phyloP scores from a whole-genome alignment of 2,113 vertebrate species.

The Chascanopsetta lugubris region DNA sequence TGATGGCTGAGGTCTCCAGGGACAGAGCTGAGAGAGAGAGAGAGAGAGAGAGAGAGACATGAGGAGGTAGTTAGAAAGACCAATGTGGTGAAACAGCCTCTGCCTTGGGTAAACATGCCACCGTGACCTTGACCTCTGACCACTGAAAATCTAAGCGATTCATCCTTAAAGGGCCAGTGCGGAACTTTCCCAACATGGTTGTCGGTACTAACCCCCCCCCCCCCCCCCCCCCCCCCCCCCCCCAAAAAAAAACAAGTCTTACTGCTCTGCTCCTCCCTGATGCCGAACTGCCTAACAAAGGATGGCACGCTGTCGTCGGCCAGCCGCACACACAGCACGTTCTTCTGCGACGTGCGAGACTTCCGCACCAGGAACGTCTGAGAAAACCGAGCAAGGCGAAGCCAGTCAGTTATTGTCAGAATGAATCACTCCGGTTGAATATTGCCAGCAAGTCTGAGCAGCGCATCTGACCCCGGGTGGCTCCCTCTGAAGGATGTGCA shows the following conservation, averaged over 20 bases:
- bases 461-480: conserved; percentile 85
- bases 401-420: too few relatives aligned
- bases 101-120: too few relatives aligned
- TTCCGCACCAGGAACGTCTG: conserved; percentile 90
- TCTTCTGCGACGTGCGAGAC: conserved; percentile 85
- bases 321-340: conserved; percentile 87
- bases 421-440: too few relatives aligned
- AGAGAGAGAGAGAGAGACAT: conserved; percentile 1
- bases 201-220: too few relatives aligned
- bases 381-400: too few relatives aligned
- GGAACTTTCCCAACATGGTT: too few relatives aligned
- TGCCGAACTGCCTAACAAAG: conserved; percentile 86
- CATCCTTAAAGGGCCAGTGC: too few relatives aligned
- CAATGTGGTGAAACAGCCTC: background rate
- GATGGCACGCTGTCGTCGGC: conserved; percentile 85
- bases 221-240: too few relatives aligned
- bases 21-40: conserved; percentile 79
- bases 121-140: too few relatives aligned
- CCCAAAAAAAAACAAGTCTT: conserved; percentile 47
- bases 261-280: conserved; percentile 83
- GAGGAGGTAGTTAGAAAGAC: background rate
- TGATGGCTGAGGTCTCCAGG: conserved; percentile 84
- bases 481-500: conserved; percentile 88
- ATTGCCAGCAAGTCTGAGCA: too few relatives aligned
- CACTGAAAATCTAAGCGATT: too few relatives aligned